Evolutionary conservation across 1,140 invertebrate genomes (phyloP), one percentile per base, ranked within the genome.

Genomic region (Drosophila ficusphila): DNA sequence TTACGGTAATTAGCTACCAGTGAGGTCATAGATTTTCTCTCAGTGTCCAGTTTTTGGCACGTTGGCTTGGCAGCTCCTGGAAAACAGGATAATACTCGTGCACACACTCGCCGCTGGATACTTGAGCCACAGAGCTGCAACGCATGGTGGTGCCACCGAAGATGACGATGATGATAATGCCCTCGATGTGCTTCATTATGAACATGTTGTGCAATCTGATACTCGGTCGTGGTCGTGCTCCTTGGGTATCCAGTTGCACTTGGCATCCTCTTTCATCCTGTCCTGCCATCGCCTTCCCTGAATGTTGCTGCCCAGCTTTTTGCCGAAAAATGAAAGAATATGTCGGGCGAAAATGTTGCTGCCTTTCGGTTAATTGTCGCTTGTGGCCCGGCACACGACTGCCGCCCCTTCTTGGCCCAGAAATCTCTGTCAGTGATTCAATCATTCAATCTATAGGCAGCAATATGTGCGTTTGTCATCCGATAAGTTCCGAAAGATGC

Each of bases 241-340:
- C 79, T 70, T 18, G 47, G 34, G 69, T 86, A 86, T 86, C 82
- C 82, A 86, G 68, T 86, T 86, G 81, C 81, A 88, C 27, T 57
- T 47, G 58, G 58, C 61, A 54, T 53, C 53, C 54, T 61, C 56
- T 53, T 70, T 56, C 56, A 39, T 41, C 41, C 52, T 29, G 27
- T 29, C 52, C 41, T 36, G n/a, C 41, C 54, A 34, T 46, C 51
- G 51, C 39, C 31, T 6, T 27, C 11, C 8, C n/a, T 12, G 8
- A 8, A 19, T 23, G n/a, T 31, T 18, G 16, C 2, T 34, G 34
- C 16, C 18, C 36, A 53, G 34, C 11, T 42, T 39, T 23, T 61
- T 9, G 21, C 36, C 46, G 61, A 49, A 68, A 58, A 49, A 62
- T 38, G 53, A n/a, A 38, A 44, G 51, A 46, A 46, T 46, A 46